Evolutionary conservation across 2,797 vertebrate species (phyloP).

Genomic region (Eulemur rubriventer): DNA sequence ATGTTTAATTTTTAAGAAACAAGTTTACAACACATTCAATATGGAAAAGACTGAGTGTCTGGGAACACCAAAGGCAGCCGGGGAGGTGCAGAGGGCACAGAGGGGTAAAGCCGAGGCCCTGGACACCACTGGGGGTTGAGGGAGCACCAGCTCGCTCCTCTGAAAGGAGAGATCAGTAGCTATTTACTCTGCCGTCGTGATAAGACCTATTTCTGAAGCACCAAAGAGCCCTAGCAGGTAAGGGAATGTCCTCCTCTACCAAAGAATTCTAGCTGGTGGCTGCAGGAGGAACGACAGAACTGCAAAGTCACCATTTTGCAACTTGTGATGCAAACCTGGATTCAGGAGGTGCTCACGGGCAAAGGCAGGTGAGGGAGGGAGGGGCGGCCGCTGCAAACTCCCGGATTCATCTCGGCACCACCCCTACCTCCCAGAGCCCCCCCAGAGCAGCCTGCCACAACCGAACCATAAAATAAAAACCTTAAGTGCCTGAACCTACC

Average conservation of each 20-base stretch:
- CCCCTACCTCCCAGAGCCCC: too few species aligned
- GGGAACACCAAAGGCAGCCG: not conserved
- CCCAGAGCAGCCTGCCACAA: not conserved
- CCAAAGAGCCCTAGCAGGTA: not conserved
- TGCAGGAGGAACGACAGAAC: not conserved
- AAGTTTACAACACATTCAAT: not conserved
- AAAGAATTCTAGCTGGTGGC: not conserved
- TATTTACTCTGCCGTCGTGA: too few species aligned
- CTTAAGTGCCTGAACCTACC: too few species aligned
- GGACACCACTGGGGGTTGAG: accelerated
- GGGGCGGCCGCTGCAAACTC: accelerated
- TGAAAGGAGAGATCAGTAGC: not conserved
- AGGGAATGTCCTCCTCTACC: too few species aligned
- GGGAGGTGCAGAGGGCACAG: too few species aligned
- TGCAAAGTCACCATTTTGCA: not conserved
- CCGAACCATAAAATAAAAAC: not conserved
- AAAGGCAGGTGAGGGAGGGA: not conserved
- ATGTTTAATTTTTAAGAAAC: not conserved
- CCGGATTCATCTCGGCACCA: accelerated
- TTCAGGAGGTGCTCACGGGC: not conserved
- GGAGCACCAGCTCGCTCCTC: not conserved
- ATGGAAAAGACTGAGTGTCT: not conserved
- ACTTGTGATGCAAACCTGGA: not conserved
- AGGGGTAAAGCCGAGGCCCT: not conserved
- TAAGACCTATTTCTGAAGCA: not conserved